Percentiles rank a stretch among this genome's conserved stretches.
phyloP scores from a whole-genome alignment of 2,888 invertebrate species.

The Thera obeliscata region DNA sequence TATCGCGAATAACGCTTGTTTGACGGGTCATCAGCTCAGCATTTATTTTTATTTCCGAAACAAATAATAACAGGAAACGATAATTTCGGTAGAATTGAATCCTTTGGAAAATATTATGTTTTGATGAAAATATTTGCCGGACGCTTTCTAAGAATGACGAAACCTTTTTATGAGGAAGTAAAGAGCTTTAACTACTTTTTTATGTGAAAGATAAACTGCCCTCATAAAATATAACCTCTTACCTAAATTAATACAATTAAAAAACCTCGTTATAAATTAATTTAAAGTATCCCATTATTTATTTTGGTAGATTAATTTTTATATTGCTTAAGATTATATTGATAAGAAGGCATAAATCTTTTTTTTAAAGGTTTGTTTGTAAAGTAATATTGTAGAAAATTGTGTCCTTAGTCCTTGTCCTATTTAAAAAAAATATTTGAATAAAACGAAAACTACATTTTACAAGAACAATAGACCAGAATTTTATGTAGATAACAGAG shows the following conservation, averaged over 20 bases:
- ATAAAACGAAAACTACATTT: too few species aligned
- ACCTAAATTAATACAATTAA: background rate
- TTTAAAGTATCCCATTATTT: constrained; percentile 1
- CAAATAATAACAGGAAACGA: constrained; percentile 9
- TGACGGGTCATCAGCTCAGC: constrained; percentile 30
- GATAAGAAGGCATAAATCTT: background rate
- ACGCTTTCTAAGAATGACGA: background rate
- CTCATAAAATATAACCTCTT: background rate
- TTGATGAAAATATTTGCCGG: background rate
- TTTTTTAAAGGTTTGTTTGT: background rate
- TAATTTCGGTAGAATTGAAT: background rate
- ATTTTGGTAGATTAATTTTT: background rate
- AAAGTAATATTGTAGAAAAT: background rate
- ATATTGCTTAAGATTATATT: constrained; percentile 1
- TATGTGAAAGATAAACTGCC: constrained; percentile 1
- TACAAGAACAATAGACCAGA: too few species aligned
- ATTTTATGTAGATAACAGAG: too few species aligned
- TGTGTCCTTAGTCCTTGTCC: background rate
- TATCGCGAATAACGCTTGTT: constrained; percentile 31
- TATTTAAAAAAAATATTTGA: too few species aligned
- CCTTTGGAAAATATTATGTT: background rate
- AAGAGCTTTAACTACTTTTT: background rate
- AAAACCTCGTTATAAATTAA: constrained; percentile 2
- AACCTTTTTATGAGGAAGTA: background rate
- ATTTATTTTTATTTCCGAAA: constrained; percentile 25